Percentiles rank a stretch among this genome's conserved stretches.
Conservation (phyloP, 35 echinoderm and acorn worm genomes). For the Heliocidaris erythrogramma region DNA sequence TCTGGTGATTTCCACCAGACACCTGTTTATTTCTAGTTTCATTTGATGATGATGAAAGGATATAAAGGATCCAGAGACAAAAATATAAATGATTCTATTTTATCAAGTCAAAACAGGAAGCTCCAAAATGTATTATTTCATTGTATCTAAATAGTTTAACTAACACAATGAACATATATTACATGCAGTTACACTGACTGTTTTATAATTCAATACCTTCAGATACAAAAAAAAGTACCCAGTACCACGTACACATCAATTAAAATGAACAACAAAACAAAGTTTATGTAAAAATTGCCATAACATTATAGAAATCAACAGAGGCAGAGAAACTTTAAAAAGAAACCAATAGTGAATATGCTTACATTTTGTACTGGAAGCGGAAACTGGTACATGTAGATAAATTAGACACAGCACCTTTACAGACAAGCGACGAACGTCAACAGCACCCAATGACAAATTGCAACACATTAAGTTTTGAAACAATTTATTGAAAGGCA, state of each 20-base stretch:
- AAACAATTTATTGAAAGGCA: background rate
- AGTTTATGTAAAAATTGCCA: background rate
- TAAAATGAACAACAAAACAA: background rate
- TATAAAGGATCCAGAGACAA: too few species aligned
- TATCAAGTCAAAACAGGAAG: too few species aligned
- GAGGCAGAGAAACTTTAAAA: background rate
- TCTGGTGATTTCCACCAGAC: background rate
- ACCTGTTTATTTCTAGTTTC: background rate
- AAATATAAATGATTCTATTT: too few species aligned
- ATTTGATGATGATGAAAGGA: too few species aligned
- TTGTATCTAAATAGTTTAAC: too few species aligned
- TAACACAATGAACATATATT: background rate
- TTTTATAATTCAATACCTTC: too few species aligned
- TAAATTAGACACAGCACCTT: background rate
- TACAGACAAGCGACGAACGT: background rate
- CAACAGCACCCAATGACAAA: slow-evolving; percentile 2
- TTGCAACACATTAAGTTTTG: background rate
- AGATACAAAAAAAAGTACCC: background rate
- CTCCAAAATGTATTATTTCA: too few species aligned
- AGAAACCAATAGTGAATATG: background rate
- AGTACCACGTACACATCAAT: background rate
- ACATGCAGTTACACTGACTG: background rate
- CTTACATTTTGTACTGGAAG: background rate
- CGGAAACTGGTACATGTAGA: background rate
- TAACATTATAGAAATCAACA: background rate